These are phyloP conservation scores for Notothenia rossii DNA, from an alignment of 2,113 vertebrate species.

Conservation along the genomic window DNA sequence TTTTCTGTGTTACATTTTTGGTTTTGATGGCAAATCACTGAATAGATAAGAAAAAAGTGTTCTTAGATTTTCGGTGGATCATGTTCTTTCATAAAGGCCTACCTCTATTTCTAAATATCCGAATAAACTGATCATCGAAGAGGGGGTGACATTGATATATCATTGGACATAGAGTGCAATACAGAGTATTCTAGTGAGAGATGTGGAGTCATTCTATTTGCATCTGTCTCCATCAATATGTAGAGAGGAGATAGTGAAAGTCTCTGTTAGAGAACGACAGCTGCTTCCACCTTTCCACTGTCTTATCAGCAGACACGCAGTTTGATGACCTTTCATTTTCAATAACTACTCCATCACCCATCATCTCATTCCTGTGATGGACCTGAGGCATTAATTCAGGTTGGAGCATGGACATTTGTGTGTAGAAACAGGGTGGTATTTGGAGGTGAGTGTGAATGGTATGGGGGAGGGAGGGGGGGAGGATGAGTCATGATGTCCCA, in stretches of 20 bases:
- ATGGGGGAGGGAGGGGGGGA: neutral
- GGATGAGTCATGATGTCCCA: constrained; percentile 70
- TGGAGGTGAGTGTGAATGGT: constrained; percentile 22
- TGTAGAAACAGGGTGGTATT: constrained; percentile 8
- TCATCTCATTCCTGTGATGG: neutral
- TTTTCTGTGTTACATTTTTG: constrained; percentile 23
- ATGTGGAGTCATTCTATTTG: constrained; percentile 34
- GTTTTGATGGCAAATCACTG: constrained; percentile 10
- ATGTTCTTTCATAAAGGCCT: neutral
- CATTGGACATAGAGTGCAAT: constrained; percentile 14
- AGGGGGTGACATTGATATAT: constrained; percentile 38
- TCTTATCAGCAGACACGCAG: constrained; percentile 37
- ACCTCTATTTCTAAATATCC: neutral
- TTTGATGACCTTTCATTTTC: constrained; percentile 47
- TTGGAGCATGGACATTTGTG: constrained; percentile 11
- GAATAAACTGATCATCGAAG: too few species aligned
- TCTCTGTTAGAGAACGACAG: constrained; percentile 28
- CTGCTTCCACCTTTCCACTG: constrained; percentile 27
- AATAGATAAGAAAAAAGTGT: constrained; percentile 11
- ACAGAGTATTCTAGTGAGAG: constrained; percentile 19
- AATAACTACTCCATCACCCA: constrained; percentile 27
- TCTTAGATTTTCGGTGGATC: neutral
- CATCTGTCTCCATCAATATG: constrained; percentile 49
- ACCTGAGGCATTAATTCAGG: constrained; percentile 8
- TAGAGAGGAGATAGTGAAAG: constrained; percentile 37